A percentile compares a stretch with the other conserved stretches of the same genome.
phyloP scores from a whole-genome alignment of 2,113 vertebrate genomes.

The Neogobius melanostomus region DNA sequence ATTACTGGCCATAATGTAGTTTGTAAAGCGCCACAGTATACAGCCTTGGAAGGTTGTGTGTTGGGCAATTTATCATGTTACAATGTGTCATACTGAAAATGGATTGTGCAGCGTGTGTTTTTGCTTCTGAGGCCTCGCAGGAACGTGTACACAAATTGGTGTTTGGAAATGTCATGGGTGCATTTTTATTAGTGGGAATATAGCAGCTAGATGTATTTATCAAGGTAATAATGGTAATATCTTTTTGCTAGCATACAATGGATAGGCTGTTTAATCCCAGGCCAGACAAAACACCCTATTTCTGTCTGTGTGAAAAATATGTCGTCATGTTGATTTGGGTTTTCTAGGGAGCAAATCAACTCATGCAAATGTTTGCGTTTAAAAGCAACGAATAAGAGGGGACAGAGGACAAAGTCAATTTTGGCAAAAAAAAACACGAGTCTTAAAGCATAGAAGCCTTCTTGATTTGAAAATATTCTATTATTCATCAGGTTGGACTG shows the following conservation, averaged over 20 bases:
- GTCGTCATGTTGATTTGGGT: background rate
- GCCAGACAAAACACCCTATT: background rate
- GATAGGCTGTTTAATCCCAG: background rate
- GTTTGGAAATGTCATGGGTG: conserved; percentile 13
- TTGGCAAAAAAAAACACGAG: background rate
- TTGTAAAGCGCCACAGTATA: conserved; percentile 42
- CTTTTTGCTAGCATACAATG: conserved; percentile 2
- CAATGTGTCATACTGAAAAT: conserved; percentile 44
- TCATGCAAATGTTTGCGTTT: background rate
- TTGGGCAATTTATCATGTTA: conserved; percentile 46
- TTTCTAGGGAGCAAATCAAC: background rate
- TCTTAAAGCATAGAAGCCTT: background rate
- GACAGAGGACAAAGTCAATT: background rate
- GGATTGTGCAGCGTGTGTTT: conserved; percentile 23
- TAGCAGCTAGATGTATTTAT: conserved; percentile 4
- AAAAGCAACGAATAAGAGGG: background rate
- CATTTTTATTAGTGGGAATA: conserved; percentile 2
- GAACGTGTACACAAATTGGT: conserved; percentile 21
- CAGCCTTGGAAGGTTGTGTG: conserved; percentile 42
- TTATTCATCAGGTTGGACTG: background rate
- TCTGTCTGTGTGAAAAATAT: background rate
- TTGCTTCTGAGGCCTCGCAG: conserved; percentile 25
- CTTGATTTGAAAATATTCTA: no score
- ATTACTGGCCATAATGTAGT: conserved; percentile 51
- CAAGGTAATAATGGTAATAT: conserved; percentile 7